Percentiles rank a stretch among this genome's conserved stretches.
phyloP scores from a whole-genome alignment of 2,113 vertebrate genomes.

The Pterocles gutturalis region DNA sequence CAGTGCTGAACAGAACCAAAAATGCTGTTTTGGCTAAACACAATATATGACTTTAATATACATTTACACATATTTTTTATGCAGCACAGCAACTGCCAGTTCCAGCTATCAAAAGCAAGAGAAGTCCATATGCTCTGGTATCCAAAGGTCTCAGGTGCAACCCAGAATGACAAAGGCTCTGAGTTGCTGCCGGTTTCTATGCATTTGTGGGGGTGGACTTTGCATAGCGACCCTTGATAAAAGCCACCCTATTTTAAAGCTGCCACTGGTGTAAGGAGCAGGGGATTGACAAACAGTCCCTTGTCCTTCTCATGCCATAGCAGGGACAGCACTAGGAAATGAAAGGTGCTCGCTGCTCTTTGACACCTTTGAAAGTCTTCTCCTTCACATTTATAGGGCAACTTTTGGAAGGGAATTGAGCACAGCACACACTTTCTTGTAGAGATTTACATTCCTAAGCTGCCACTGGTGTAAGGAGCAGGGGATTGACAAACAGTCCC shows the following conservation, averaged over 20 bases:
- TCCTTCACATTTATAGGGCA: not conserved
- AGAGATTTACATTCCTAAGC: not conserved
- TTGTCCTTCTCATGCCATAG: not conserved
- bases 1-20: constrained; percentile 1
- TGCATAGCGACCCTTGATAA: not conserved
- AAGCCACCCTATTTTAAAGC: not conserved
- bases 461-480: not conserved
- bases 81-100: not conserved
- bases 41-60: not conserved
- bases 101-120: not conserved
- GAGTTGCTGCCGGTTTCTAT: not conserved
- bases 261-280: not conserved
- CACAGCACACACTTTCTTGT: not conserved
- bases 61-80: not conserved
- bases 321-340: not conserved
- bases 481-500: not conserved
- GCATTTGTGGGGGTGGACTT: not conserved
- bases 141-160: constrained; percentile 12
- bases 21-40: constrained; percentile 9
- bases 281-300: not conserved
- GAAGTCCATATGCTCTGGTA: not conserved
- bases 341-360: not conserved
- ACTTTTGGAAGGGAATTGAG: not conserved
- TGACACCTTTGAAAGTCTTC: not conserved
- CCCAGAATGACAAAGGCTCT: not conserved